phyloP scores from a whole-genome alignment of 1,140 invertebrate species.

The Colletes gigas region DNA sequence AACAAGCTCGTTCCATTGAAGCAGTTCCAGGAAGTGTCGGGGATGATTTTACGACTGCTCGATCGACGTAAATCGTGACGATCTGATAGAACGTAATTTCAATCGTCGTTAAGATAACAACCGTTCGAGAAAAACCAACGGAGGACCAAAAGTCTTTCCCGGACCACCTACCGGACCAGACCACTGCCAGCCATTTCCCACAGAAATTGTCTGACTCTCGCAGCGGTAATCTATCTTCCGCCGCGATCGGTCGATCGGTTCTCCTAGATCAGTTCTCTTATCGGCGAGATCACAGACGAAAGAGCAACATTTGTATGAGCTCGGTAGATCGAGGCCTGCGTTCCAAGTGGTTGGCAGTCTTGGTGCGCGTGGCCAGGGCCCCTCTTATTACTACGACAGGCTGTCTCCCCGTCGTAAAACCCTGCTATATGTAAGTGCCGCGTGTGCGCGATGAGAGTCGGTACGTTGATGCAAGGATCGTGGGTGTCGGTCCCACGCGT shows the following conservation, averaged over 20 bases:
- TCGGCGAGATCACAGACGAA: conserved; percentile 65
- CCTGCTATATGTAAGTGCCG: conserved; percentile 63
- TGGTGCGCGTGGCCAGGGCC: conserved; percentile 74
- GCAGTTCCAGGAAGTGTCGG: no score
- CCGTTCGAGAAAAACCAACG: neutral
- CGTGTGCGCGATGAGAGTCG: conserved; percentile 65
- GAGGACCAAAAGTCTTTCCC: neutral
- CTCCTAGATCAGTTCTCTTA: conserved; percentile 45
- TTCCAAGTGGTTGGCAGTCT: conserved; percentile 64
- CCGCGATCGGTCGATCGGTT: conserved; percentile 16
- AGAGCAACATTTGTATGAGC: conserved; percentile 47
- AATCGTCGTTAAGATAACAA: neutral
- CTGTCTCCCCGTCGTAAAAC: conserved; percentile 69
- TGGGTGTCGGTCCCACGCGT: conserved; percentile 78
- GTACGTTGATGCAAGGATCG: conserved; percentile 69
- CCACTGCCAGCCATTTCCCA: neutral
- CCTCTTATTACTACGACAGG: conserved; percentile 69
- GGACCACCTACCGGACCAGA: neutral
- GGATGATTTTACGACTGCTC: no score
- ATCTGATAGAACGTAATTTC: no score
- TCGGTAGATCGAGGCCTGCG: conserved; percentile 47
- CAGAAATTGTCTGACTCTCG: neutral
- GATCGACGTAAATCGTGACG: no score
- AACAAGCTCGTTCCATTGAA: no score
- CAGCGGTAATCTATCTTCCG: conserved; percentile 24